Evolutionary conservation across 2,888 invertebrate species (phyloP).

Genomic region (Epinotia bilunana): DNA sequence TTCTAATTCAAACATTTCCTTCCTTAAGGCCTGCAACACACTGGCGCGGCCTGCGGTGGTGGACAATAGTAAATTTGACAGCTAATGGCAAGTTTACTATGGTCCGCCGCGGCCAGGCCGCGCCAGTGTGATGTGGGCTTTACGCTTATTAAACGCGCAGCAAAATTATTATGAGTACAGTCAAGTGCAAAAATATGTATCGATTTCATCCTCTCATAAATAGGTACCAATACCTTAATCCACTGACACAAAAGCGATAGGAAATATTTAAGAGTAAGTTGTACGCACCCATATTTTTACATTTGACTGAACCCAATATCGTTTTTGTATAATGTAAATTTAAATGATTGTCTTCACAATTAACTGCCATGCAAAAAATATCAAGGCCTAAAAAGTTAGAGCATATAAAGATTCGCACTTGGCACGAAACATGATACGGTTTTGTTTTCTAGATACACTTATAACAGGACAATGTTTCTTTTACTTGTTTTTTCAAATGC

Average conservation of each 20-base stretch:
- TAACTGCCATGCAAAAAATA: conserved; percentile 4
- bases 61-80: no score
- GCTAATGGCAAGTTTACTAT: no score
- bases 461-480: not conserved
- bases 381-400: conserved; percentile 17
- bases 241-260: no score
- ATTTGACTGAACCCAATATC: not conserved
- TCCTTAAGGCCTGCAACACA: no score
- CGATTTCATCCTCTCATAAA: no score
- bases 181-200: no score
- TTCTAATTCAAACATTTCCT: not conserved
- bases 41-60: no score
- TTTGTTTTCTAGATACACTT: not conserved
- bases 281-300: no score
- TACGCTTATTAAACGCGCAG: conserved; percentile 4
- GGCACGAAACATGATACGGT: not conserved
- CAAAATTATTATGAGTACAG: conserved; percentile 12
- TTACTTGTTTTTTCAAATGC: not conserved
- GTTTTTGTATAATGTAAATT: not conserved
- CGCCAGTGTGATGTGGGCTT: no score
- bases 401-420: not conserved
- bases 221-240: no score
- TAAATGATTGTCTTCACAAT: not conserved
- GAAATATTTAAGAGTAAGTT: no score
- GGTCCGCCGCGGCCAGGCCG: no score